A percentile compares a stretch with the other conserved stretches of the same genome.
Conservation (phyloP, 2,113 vertebrate genomes). For the Glaucidium brasilianum region DNA sequence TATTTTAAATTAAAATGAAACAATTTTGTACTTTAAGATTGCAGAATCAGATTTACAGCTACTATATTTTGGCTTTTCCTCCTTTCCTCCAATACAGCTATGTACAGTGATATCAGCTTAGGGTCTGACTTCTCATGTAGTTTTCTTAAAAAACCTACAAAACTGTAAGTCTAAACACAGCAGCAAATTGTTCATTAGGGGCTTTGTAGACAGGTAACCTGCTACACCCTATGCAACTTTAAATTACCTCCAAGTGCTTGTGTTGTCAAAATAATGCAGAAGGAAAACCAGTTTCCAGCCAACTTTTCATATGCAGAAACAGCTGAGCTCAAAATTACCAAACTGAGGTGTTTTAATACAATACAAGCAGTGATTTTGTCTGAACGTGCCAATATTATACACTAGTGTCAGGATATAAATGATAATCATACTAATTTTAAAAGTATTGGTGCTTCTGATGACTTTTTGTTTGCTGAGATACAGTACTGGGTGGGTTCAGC, state of each 20-base stretch:
- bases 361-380: background rate
- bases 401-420: background rate
- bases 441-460: background rate
- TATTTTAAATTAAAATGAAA: slow-evolving; percentile 4
- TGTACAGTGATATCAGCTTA: background rate
- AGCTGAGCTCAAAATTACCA: background rate
- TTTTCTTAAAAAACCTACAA: background rate
- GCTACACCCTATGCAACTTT: background rate
- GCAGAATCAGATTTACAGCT: background rate
- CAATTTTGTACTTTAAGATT: background rate
- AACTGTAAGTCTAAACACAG: background rate
- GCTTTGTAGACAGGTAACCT: background rate
- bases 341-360: background rate
- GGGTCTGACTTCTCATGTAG: background rate
- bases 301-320: background rate
- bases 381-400: background rate
- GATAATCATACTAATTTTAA: background rate
- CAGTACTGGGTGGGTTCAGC: background rate
- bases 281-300: background rate
- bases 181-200: background rate
- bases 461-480: background rate
- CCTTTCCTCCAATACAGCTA: background rate
- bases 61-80: background rate
- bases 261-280: background rate
- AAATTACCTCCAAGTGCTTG: background rate